Conservation (phyloP, 1,140 invertebrate genomes). For the Arctopsyche grandis region DNA sequence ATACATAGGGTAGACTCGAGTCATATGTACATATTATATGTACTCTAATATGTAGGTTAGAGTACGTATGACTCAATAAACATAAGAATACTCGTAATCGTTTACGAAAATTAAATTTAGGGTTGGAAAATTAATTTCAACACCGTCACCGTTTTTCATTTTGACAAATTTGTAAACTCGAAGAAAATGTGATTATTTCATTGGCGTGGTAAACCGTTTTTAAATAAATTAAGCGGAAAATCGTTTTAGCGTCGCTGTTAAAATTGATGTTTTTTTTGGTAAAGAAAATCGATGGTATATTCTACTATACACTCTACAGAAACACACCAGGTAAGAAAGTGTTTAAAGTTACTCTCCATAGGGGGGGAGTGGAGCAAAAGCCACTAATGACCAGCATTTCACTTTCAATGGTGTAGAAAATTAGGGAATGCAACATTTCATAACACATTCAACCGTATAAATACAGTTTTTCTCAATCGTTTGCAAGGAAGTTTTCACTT, state of each 20-base stretch:
- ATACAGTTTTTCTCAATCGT: no score
- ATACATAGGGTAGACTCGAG: no score
- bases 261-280: not conserved
- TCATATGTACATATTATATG: not conserved
- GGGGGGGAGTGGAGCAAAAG: no score
- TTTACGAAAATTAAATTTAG: not conserved
- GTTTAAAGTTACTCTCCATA: no score
- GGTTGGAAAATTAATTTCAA: not conserved
- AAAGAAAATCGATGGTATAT: not conserved
- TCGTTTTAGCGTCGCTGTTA: not conserved
- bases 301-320: no score
- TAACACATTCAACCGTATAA: no score
- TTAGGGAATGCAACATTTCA: no score
- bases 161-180: conserved; percentile 1
- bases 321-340: no score
- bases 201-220: not conserved
- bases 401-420: no score
- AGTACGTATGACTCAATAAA: not conserved
- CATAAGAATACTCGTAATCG: not conserved
- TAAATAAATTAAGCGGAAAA: conserved; percentile 21
- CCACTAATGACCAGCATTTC: no score
- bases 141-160: not conserved
- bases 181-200: conserved; percentile 8
- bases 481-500: no score
- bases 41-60: not conserved